Evolutionary conservation across 1,140 invertebrate species (phyloP).

Genomic region (Tetramorium parvispinum): DNA sequence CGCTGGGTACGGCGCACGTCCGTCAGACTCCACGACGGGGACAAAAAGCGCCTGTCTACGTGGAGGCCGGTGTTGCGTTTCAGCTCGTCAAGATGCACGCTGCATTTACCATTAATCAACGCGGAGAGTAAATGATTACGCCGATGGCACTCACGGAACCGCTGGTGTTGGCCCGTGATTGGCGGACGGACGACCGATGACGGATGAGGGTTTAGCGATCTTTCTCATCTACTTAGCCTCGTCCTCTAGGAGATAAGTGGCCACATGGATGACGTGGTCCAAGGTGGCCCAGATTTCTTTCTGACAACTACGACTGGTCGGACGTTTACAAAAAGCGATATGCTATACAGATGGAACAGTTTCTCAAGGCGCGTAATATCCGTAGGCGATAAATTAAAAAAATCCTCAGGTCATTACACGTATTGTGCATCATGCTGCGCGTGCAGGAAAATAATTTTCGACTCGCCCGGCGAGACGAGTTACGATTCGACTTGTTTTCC

Average conservation of each 20-base stretch:
- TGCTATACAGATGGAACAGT: neutral
- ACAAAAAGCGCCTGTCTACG: conserved; percentile 67
- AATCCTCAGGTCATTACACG: neutral
- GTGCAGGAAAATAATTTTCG: conserved; percentile 55
- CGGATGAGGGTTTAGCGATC: conserved; percentile 73
- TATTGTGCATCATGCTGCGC: neutral
- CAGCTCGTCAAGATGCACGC: conserved; percentile 69
- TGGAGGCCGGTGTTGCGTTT: conserved; percentile 69
- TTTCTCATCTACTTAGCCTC: conserved; percentile 32
- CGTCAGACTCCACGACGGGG: conserved; percentile 32
- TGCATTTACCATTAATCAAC: conserved; percentile 73
- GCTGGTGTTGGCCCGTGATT: conserved; percentile 60
- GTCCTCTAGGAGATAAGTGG: conserved; percentile 22
- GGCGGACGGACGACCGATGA: conserved; percentile 72
- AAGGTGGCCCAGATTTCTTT: conserved; percentile 44
- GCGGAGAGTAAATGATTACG: conserved; percentile 73
- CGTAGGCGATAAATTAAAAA: neutral
- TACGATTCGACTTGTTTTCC: conserved; percentile 65
- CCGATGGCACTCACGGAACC: conserved; percentile 67
- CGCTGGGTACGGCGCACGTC: conserved; percentile 46
- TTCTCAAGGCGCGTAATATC: neutral
- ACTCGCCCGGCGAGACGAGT: conserved; percentile 35
- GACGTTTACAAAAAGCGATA: conserved; percentile 21
- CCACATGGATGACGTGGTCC: neutral
- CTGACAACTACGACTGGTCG: neutral